Percentiles rank a stretch among this genome's conserved stretches.
phyloP scores from a whole-genome alignment of 2,888 invertebrate genomes.

The Apodemia duryi region DNA sequence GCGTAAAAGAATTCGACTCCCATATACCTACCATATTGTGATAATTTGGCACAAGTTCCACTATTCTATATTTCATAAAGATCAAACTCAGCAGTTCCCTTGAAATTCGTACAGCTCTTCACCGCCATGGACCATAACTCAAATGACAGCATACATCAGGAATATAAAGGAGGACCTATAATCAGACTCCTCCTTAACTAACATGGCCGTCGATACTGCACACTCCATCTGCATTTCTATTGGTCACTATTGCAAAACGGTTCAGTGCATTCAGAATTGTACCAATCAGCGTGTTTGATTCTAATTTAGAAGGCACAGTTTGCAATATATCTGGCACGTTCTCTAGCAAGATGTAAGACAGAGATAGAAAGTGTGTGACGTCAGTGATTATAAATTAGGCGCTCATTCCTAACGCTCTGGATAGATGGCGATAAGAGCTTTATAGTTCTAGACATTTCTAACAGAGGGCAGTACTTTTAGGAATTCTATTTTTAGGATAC shows the following conservation, averaged over 20 bases:
- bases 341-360: slow-evolving; percentile 50
- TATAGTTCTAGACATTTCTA: slow-evolving; percentile 43
- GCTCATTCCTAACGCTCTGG: slow-evolving; percentile 17
- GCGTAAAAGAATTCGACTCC: slow-evolving; percentile 14
- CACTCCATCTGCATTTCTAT: slow-evolving; percentile 50
- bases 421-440: slow-evolving; percentile 57
- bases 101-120: slow-evolving; percentile 59
- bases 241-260: slow-evolving; percentile 38
- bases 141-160: slow-evolving; percentile 74
- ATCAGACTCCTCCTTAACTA: slow-evolving; percentile 65
- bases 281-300: slow-evolving; percentile 65
- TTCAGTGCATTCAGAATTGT: slow-evolving; percentile 44
- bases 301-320: slow-evolving; percentile 52
- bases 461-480: slow-evolving; percentile 47
- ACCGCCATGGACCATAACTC: slow-evolving; percentile 71
- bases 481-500: neutral
- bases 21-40: slow-evolving; percentile 34
- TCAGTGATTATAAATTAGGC: slow-evolving; percentile 11
- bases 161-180: slow-evolving; percentile 74
- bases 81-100: slow-evolving; percentile 58
- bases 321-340: slow-evolving; percentile 53
- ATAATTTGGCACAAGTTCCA: slow-evolving; percentile 43
- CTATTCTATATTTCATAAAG: slow-evolving; percentile 44
- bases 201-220: slow-evolving; percentile 63
- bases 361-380: slow-evolving; percentile 40